phyloP scores from a whole-genome alignment of 2,797 vertebrate species.

The Enteromius mattozi region DNA sequence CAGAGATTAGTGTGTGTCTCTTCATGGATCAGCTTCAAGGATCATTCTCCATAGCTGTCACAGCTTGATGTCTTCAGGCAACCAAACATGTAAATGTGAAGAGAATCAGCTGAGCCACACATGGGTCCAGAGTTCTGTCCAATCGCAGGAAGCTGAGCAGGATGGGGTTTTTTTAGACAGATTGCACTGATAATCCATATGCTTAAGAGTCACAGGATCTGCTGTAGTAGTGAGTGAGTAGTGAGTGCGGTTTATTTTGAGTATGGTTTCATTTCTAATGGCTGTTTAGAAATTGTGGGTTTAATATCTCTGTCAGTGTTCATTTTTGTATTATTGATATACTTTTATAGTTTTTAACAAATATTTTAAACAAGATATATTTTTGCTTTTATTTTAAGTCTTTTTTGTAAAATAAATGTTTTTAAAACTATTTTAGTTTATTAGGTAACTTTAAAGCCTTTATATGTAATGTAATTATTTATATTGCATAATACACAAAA shows the following conservation, averaged over 20 bases:
- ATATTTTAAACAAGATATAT: not conserved
- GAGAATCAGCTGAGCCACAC: constrained; percentile 56
- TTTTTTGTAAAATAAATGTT: not conserved
- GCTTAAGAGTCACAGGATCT: not conserved
- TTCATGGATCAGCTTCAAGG: constrained; percentile 46
- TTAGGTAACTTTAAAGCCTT: not conserved
- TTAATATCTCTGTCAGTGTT: not conserved
- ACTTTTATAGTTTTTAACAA: not conserved
- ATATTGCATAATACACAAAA: not conserved
- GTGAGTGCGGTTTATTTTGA: not conserved
- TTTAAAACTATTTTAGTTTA: not conserved
- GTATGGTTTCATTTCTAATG: not conserved
- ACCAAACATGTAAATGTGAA: constrained; percentile 51
- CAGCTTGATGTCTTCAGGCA: constrained; percentile 55
- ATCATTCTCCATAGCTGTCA: constrained; percentile 55
- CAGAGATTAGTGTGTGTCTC: constrained; percentile 46
- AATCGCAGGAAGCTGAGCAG: not conserved
- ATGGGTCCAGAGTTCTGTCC: constrained; percentile 7
- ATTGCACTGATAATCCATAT: constrained; percentile 20
- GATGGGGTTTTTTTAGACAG: not conserved
- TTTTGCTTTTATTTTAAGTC: too few species aligned
- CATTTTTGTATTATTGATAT: not conserved
- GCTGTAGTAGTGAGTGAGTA: not conserved
- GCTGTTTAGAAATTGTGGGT: not conserved
- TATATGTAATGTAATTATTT: not conserved